These are phyloP conservation scores for Eclectus roratus DNA, from an alignment of 2,113 vertebrate species.

Conservation along the genomic window DNA sequence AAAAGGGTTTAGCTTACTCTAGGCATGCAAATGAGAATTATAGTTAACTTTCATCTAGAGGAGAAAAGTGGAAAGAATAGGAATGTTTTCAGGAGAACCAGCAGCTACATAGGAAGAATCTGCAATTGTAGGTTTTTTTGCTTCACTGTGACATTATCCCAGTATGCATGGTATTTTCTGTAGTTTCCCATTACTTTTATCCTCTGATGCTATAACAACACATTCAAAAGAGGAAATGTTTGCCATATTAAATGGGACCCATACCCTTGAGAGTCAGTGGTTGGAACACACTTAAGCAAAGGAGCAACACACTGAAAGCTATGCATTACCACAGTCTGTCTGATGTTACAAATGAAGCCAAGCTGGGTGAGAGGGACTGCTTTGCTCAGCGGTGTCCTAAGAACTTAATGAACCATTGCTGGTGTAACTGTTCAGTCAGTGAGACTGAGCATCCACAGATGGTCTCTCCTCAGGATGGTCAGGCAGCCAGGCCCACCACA, in stretches of 20 bases:
- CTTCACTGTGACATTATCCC: not conserved
- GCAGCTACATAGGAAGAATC: not conserved
- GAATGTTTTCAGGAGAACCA: not conserved
- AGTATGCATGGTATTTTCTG: not conserved
- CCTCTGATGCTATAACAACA: not conserved
- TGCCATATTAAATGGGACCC: not conserved
- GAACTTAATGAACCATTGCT: not conserved
- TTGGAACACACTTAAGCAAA: not conserved
- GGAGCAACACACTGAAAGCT: not conserved
- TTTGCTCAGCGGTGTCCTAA: not conserved
- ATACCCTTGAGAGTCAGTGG: not conserved
- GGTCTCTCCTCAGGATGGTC: not conserved
- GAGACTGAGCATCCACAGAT: not conserved
- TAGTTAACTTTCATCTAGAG: not conserved
- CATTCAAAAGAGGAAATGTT: not conserved
- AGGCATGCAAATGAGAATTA: not conserved
- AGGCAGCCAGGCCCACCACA: fast-evolving
- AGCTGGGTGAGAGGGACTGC: not conserved
- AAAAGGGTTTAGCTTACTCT: not conserved
- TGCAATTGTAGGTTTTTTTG: not conserved
- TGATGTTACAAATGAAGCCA: not conserved
- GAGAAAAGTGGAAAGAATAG: not conserved
- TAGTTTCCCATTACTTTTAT: not conserved
- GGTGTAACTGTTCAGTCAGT: not conserved
- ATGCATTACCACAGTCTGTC: not conserved